These are phyloP conservation scores for Abrostola triplasia DNA, from an alignment of 2,888 invertebrate genomes.

Conservation along the genomic window DNA sequence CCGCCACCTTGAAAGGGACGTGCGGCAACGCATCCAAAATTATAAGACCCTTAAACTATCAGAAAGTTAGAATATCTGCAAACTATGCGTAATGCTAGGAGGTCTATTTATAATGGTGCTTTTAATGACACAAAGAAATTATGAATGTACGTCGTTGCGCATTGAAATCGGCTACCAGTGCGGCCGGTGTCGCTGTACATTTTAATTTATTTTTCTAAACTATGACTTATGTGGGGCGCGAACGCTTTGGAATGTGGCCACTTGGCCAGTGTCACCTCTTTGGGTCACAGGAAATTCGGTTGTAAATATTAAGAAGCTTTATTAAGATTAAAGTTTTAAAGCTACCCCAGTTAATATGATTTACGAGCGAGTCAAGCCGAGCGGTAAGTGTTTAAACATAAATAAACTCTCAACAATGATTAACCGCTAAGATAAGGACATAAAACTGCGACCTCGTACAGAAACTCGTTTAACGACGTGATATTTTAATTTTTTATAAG, in stretches of 20 bases:
- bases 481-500: slow-evolving; percentile 51
- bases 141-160: slow-evolving; percentile 75
- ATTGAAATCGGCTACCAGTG: slow-evolving; percentile 73
- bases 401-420: slow-evolving; percentile 71
- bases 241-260: slow-evolving; percentile 64
- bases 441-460: slow-evolving; percentile 67
- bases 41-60: slow-evolving; percentile 66
- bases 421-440: slow-evolving; percentile 64
- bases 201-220: slow-evolving; percentile 67
- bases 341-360: slow-evolving; percentile 65
- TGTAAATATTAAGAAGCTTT: slow-evolving; percentile 50
- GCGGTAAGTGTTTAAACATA: slow-evolving; percentile 63
- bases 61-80: slow-evolving; percentile 48
- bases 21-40: slow-evolving; percentile 75
- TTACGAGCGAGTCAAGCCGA: slow-evolving; percentile 59
- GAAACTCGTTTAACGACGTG: slow-evolving; percentile 61
- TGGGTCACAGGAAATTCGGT: slow-evolving; percentile 40
- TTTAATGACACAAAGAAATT: slow-evolving; percentile 84
- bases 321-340: slow-evolving; percentile 53
- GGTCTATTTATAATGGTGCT: slow-evolving; percentile 71
- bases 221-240: slow-evolving; percentile 65
- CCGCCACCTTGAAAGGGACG: slow-evolving; percentile 83
- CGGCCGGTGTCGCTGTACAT: slow-evolving; percentile 66
- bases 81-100: slow-evolving; percentile 55
- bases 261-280: slow-evolving; percentile 53